phyloP scores from a whole-genome alignment of 35 echinoderm and acorn worm genomes.

The Apostichopus californicus region DNA sequence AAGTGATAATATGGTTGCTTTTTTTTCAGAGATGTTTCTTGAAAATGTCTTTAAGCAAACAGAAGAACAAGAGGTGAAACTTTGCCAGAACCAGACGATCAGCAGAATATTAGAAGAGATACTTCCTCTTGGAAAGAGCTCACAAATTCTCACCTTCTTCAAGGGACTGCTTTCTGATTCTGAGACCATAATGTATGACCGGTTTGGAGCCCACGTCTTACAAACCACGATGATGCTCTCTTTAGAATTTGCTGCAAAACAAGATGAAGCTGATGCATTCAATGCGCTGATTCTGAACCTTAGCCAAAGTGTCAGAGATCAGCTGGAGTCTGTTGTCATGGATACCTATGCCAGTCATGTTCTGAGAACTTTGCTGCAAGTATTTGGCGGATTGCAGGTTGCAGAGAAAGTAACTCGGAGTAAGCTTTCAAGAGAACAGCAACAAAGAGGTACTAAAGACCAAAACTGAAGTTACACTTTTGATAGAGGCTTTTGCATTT shows the following conservation, averaged over 20 bases:
- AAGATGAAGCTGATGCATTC: conserved; percentile 24
- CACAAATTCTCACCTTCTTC: conserved; percentile 68
- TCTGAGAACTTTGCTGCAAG: conserved; percentile 71
- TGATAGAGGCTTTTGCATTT: too few relatives aligned
- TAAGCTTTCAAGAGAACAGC: conserved; percentile 79
- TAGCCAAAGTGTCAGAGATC: conserved; percentile 6
- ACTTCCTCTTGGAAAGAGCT: conserved; percentile 34
- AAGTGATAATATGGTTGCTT: too few relatives aligned
- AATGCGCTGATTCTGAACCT: conserved; percentile 35
- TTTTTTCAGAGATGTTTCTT: conserved; percentile 53
- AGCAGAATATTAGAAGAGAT: conserved; percentile 81
- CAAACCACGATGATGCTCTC: conserved; percentile 60
- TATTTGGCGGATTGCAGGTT: conserved; percentile 73
- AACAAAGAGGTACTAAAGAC: conserved; percentile 66
- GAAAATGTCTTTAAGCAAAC: conserved; percentile 79
- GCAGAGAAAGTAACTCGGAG: conserved; percentile 79
- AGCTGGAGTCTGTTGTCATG: conserved; percentile 45
- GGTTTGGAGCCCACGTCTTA: conserved; percentile 84
- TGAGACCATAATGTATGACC: conserved; percentile 59
- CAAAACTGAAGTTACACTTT: too few relatives aligned
- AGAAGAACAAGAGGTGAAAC: conserved; percentile 71
- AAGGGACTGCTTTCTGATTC: conserved; percentile 51
- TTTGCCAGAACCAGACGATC: conserved; percentile 88
- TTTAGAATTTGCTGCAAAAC: conserved; percentile 7
- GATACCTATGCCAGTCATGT: conserved; percentile 91